These are phyloP conservation scores for Oreochromis spilurus DNA, from an alignment of 2,113 vertebrate genomes.

Conservation along the genomic window DNA sequence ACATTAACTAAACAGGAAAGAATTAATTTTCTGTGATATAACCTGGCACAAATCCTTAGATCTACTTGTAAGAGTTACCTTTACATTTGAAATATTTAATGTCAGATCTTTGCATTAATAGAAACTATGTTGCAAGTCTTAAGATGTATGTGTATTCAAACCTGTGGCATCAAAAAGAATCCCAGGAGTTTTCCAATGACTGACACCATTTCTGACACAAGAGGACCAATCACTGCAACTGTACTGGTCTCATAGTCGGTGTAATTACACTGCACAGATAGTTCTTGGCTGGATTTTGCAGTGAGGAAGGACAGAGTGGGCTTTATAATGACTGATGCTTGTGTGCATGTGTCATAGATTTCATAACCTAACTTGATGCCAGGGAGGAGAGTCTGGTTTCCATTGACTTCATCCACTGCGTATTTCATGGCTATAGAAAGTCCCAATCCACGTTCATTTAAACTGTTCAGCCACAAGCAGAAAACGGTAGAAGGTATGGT, in stretches of 20 bases:
- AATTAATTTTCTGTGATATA: background rate
- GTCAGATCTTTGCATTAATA: background rate
- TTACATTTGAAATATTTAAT: background rate
- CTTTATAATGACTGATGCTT: conserved; percentile 70
- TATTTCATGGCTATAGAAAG: conserved; percentile 82
- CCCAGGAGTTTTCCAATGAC: conserved; percentile 79
- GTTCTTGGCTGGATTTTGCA: background rate
- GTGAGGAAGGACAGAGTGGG: conserved; percentile 77
- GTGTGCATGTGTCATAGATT: conserved; percentile 71
- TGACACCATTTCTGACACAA: conserved; percentile 72
- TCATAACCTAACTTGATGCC: conserved; percentile 77
- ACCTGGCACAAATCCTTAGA: background rate
- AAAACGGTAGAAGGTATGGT: background rate
- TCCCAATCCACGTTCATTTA: conserved; percentile 65
- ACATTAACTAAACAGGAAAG: background rate
- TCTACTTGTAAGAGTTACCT: background rate
- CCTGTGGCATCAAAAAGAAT: conserved; percentile 87
- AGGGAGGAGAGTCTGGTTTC: conserved; percentile 70
- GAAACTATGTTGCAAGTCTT: background rate
- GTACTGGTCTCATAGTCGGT: conserved; percentile 75
- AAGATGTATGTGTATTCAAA: conserved; percentile 33
- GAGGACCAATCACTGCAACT: conserved; percentile 80
- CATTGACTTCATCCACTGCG: conserved; percentile 85
- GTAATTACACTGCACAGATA: conserved; percentile 74
- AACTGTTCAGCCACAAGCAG: conserved; percentile 47